Evolutionary conservation across 2,113 vertebrate species (phyloP), one percentile per base, ranked within the genome.

Genomic region (Oryzias celebensis): DNA sequence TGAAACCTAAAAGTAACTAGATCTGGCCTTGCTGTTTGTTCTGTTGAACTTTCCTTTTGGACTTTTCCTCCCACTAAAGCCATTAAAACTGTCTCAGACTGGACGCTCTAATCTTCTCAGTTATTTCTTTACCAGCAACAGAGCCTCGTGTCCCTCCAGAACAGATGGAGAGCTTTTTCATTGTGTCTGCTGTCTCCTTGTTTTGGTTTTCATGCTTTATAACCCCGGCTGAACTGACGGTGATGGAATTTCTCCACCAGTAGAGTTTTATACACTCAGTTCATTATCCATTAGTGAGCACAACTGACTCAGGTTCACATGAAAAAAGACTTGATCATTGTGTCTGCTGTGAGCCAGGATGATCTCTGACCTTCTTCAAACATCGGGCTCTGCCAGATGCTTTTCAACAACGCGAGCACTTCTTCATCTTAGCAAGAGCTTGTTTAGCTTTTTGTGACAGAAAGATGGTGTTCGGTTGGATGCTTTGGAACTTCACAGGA

Each of bases 161-260:
- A 62, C 43, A 14, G 3, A 48, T 56, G 17, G 49, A 71, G 56
- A 65, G n/a, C 54, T 67, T 56, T 52, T 56, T 58, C 54, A 55
- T 26, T 71, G 44, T 63, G 15, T 36, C 36, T 20, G 65, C 47
- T 28, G 42, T 59, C 43, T 42, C 59, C 50, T n/a, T 70, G 59
- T 65, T 78, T 68, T 71, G 51, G 55, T 68, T 71, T 78, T 56
- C 48, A 46, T 0, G n/a, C 47, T 57, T 18, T 23, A 31, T 62
- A 58, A 55, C 58, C 0, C 43, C 16, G 42, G 24, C 15, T 28
- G 31, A 45, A 53, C 14, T 44, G 61, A 44, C 53, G 54, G 18
- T n/a, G 48, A 61, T 57, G 28, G 26, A 15, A 48, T 24, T 53
- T 31, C 43, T 73, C 43, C 22, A 24, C 31, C 44, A 52, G 47